Conservation (phyloP, 1,140 invertebrate genomes). For the Lysiphlebus fabarum region DNA sequence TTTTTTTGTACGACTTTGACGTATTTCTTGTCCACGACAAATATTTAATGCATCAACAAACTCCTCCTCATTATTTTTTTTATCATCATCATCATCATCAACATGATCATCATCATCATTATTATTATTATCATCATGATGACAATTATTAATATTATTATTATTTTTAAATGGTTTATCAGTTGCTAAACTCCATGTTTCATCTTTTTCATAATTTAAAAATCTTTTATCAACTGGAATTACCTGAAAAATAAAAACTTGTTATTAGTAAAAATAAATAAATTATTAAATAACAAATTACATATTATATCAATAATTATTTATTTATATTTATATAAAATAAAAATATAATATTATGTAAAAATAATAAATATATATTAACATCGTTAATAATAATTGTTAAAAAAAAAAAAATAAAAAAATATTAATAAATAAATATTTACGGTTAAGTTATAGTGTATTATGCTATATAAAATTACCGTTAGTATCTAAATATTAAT, state of each 20-base stretch:
- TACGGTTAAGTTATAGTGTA: too few relatives aligned
- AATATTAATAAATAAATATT: too few relatives aligned
- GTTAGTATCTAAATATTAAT: too few relatives aligned
- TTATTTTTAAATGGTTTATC: conserved; percentile 18
- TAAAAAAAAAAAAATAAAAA: too few relatives aligned
- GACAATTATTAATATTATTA: conserved; percentile 4
- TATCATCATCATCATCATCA: conserved; percentile 6
- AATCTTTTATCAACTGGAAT: conserved; percentile 47
- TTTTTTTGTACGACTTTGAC: conserved; percentile 51
- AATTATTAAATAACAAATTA: neutral
- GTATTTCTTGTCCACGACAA: conserved; percentile 42
- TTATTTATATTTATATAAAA: too few relatives aligned
- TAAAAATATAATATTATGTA: too few relatives aligned
- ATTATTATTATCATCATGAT: neutral
- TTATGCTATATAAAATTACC: too few relatives aligned
- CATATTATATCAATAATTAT: too few relatives aligned
- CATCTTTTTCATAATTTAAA: conserved; percentile 37
- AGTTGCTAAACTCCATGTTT: conserved; percentile 44
- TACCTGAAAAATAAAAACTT: conserved; percentile 37
- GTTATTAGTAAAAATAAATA: neutral
- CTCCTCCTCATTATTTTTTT: conserved; percentile 14
- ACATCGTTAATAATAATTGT: too few relatives aligned
- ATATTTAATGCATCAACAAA: conserved; percentile 10
- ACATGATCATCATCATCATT: neutral
- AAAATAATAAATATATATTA: too few relatives aligned